Base-by-base conservation (phyloP, 2,888 invertebrate genomes). In the Anticlea derivata region DNA sequence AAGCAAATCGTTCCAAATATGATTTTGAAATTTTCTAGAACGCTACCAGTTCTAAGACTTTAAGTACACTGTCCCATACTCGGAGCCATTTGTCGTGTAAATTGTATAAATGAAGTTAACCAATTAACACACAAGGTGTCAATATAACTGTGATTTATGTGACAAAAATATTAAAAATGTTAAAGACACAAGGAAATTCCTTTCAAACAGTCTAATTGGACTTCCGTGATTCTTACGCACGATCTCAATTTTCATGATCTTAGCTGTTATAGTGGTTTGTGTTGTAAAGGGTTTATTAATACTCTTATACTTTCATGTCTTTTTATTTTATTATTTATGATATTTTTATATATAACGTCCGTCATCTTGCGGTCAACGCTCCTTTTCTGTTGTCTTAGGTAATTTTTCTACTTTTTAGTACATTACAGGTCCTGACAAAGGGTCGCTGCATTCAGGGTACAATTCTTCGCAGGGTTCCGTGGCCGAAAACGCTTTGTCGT, bases 121-220 rank as follows among this genome's bases (percentile, higher is more conserved):
- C 77, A 84, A 85, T 88, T 88, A 88, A 80, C 88, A 85, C 66
- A 65, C 75, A 65, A 64, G 55, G 70, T 80, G 84, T 78, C 78
- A 85, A 80, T 73, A 75, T 71, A 73, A 88, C 89, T 80, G 88
- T 83, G 65, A 53, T 66, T 66, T 69, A 51, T 54, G 58, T 52
- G 61, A 58, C 57, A 55, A 60, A 59, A 58, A 55, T 56, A 27
- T 47, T 50, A 37, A 40, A 40, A 49, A 63, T 46, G 51, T 49
- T 57, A 68, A 69, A 74, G 66, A 31, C 71, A 69, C 75, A 78
- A 78, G 61, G 69, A 55, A 68, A 64, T 63, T 51, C 48, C 50
- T 52, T 51, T 43, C 38, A 30, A 45, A 44, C 50, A 31, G 37
- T 22, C 8, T 33, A 50, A 52, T 47, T 47, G 34, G 20, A 13